Evolutionary conservation across 2,888 invertebrate genomes (phyloP).

Genomic region (Parelbella ahira): DNA sequence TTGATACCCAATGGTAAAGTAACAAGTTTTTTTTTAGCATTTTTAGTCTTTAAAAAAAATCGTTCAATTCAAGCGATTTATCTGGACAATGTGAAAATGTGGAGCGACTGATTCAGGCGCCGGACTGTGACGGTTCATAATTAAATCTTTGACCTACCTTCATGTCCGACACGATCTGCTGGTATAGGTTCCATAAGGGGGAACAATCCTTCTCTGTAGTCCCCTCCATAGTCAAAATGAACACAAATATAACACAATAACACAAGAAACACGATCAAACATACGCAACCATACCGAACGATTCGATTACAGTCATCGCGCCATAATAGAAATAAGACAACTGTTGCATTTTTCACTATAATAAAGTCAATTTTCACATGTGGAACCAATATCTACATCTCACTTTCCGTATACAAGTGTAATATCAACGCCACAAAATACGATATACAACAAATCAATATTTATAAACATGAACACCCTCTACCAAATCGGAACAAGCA

Average conservation of each 20-base stretch:
- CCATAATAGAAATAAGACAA: slow-evolving; percentile 50
- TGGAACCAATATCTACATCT: slow-evolving; percentile 59
- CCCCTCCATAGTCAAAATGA: slow-evolving; percentile 83
- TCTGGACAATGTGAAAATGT: slow-evolving; percentile 49
- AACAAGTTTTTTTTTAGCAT: too few relatives aligned
- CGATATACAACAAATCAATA: slow-evolving; percentile 72
- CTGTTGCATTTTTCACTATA: slow-evolving; percentile 62
- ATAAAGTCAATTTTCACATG: slow-evolving; percentile 34
- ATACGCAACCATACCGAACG: slow-evolving; percentile 49
- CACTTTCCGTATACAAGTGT: slow-evolving; percentile 51
- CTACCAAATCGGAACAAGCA: slow-evolving; percentile 46
- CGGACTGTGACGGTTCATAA: slow-evolving; percentile 32
- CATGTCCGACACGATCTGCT: slow-evolving; percentile 97
- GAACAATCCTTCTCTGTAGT: slow-evolving; percentile 90
- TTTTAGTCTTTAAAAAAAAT: too few relatives aligned
- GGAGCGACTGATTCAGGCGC: slow-evolving; percentile 37
- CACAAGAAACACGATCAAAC: slow-evolving; percentile 53
- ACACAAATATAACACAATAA: slow-evolving; percentile 51
- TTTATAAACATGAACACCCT: slow-evolving; percentile 75
- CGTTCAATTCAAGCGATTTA: slow-evolving; percentile 52
- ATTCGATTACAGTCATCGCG: slow-evolving; percentile 35
- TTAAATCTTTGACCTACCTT: slow-evolving; percentile 85
- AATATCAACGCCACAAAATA: slow-evolving; percentile 49
- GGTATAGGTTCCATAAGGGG: slow-evolving; percentile 95
- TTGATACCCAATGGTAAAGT: too few relatives aligned